phyloP scores from a whole-genome alignment of 2,888 invertebrate genomes.

The Aphodius granarius region DNA sequence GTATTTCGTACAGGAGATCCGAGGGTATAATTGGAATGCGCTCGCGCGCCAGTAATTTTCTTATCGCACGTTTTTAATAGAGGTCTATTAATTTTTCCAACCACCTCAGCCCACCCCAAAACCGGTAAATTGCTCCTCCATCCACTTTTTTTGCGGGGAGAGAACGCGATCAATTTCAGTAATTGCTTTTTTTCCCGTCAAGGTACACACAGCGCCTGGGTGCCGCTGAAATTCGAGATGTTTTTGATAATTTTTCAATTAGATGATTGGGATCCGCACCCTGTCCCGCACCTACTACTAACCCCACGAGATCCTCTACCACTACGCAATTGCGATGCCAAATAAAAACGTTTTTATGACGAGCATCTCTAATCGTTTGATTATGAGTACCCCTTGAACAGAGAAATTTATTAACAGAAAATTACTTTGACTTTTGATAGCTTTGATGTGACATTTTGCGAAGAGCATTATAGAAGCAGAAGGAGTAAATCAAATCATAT shows the following conservation, averaged over 20 bases:
- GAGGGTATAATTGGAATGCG: background rate
- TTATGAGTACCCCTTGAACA: background rate
- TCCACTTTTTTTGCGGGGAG: background rate
- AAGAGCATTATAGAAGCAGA: too few species aligned
- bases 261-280: background rate
- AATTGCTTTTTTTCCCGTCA: conserved; percentile 7
- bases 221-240: background rate
- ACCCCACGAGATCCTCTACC: background rate
- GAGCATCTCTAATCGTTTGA: background rate
- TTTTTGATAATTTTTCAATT: background rate
- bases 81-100: conserved; percentile 7
- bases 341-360: background rate
- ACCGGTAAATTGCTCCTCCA: background rate
- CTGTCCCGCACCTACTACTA: background rate
- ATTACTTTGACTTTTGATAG: background rate
- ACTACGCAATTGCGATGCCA: background rate
- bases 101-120: background rate
- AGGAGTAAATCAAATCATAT: too few species aligned
- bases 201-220: background rate
- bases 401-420: background rate
- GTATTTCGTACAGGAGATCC: background rate
- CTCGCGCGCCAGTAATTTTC: conserved; percentile 9
- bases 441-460: background rate
- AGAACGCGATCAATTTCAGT: conserved; percentile 10
- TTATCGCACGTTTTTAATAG: conserved; percentile 13